Evolutionary conservation across 1,140 invertebrate species (phyloP), one percentile per base, ranked within the genome.

Genomic region (Glossosoma conforme): DNA sequence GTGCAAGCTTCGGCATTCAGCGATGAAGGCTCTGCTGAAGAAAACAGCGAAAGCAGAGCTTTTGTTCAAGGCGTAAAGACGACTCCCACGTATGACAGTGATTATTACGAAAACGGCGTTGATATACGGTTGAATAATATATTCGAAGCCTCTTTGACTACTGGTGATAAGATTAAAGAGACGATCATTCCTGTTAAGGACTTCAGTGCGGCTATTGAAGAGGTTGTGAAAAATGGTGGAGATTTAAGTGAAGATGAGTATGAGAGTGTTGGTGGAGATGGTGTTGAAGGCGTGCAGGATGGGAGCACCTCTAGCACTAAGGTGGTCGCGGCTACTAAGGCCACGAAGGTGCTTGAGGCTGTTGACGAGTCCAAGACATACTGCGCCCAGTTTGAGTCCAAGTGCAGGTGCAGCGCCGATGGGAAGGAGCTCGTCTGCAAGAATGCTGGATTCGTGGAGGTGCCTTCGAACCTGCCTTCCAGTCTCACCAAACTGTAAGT

Each of bases 401-500:
- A 59, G 40, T 71, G 69, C 53, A 60, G 61, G 33, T 71, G 69
- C 52, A 65, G 62, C 44, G 42, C 60, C 15, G 63, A 68, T 49
- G 59, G 65, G 43, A 64, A 62, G 37, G 66, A 71, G 50, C 61
- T 69, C 48, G 59, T 60, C 17, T 71, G 69, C 48, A 63, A 64
- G 33, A 59, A 58, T 6, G 68, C 63, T 13, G 67, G 64, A 11
- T 70, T 71, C 54, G 63, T 64, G 2, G 54, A 60, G 10, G 62
- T 71, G 32, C 69, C 69, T 11, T 54, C 60, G 11, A 59, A 59
- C 37, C 48, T 71, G 41, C 69, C 68, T 6, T 60, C 63, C 36
- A 63, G 62, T 35, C 60, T 71, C 36, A 64, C 52, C 21, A 70
- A 71, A 67, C 60, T 71, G 69, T 71, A 58, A 71, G 69, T 67